phyloP scores from a whole-genome alignment of 2,888 invertebrate genomes.

The Ptilodon capucinus region DNA sequence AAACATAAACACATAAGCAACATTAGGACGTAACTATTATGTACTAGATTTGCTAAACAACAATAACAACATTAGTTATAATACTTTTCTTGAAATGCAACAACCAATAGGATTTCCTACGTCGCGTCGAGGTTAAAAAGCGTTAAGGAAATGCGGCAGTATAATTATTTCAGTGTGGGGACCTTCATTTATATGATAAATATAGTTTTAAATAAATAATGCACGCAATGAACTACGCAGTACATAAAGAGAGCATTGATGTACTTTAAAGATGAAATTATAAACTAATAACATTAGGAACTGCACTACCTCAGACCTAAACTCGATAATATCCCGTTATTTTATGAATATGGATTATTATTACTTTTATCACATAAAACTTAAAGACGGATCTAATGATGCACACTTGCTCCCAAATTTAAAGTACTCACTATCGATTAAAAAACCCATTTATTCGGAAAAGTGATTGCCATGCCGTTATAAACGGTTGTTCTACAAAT shows the following conservation, averaged over 20 bases:
- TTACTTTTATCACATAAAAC: neutral
- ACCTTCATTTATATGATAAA: too few species aligned
- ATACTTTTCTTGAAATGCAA: neutral
- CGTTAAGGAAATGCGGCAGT: too few species aligned
- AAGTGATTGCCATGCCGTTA: too few species aligned
- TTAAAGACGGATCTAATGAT: neutral
- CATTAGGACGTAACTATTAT: slow-evolving; percentile 8
- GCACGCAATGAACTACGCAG: neutral
- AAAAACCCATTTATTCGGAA: too few species aligned
- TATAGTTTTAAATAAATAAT: neutral
- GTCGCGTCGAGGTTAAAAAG: too few species aligned
- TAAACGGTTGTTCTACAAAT: too few species aligned
- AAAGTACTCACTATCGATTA: too few species aligned
- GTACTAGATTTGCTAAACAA: too few species aligned
- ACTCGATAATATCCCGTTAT: neutral
- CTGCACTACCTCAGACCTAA: neutral
- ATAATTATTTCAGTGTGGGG: too few species aligned
- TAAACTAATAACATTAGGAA: neutral
- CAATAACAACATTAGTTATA: too few species aligned
- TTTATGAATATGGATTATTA: neutral
- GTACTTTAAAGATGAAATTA: slow-evolving; percentile 5
- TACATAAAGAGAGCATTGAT: neutral
- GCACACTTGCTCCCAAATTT: too few species aligned
- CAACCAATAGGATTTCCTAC: too few species aligned
- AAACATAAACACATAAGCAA: slow-evolving; percentile 10